Evolutionary conservation across 2,797 vertebrate species (phyloP).

Genomic region (Acanthis flammea): DNA sequence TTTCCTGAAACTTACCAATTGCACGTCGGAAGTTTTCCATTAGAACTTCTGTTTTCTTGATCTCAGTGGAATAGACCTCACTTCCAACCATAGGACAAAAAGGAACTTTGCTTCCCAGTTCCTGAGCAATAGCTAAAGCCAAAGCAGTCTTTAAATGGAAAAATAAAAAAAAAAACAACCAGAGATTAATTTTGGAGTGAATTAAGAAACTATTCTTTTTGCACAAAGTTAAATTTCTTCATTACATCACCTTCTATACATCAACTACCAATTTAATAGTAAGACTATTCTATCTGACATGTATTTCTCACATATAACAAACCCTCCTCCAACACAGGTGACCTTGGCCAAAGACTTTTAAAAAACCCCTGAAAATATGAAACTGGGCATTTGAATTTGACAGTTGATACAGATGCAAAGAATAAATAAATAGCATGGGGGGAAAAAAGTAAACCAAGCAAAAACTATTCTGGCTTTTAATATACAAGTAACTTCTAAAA

Average conservation of each 20-base stretch:
- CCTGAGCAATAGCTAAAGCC: slow-evolving; percentile 94
- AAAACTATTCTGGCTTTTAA: neutral
- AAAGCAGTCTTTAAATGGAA: slow-evolving; percentile 85
- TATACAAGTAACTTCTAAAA: neutral
- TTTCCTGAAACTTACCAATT: slow-evolving; percentile 84
- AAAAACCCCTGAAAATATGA: neutral
- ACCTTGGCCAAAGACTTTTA: neutral
- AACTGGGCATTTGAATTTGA: neutral
- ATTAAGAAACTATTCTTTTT: neutral
- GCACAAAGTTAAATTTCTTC: neutral
- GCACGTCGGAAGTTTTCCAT: slow-evolving; percentile 99
- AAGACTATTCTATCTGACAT: neutral
- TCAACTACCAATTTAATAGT: neutral
- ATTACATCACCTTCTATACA: neutral
- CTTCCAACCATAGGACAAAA: slow-evolving; percentile 99
- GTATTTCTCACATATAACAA: neutral
- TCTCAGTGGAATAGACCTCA: slow-evolving; percentile 97
- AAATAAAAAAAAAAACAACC: neutral
- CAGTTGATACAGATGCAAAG: neutral
- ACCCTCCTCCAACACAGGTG: neutral
- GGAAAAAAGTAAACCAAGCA: neutral
- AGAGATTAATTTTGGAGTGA: neutral
- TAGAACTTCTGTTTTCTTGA: slow-evolving; percentile 98
- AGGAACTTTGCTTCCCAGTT: slow-evolving; percentile 96
- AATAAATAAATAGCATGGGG: accelerated